These are phyloP conservation scores for Cephus spinipes DNA, from an alignment of 2,888 invertebrate genomes.

Conservation along the genomic window DNA sequence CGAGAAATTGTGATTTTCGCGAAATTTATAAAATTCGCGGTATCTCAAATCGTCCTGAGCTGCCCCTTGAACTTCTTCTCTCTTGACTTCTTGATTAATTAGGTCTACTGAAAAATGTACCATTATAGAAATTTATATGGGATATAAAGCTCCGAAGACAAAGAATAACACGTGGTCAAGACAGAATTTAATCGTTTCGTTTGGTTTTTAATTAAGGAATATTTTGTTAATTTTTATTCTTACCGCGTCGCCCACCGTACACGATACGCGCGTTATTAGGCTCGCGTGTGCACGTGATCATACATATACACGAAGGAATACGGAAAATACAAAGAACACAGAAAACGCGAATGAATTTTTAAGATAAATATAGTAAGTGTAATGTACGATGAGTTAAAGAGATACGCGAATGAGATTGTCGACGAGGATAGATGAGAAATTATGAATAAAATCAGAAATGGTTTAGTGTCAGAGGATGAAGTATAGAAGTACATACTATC, in stretches of 20 bases:
- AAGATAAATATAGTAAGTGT: constrained; percentile 25
- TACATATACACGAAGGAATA: not conserved
- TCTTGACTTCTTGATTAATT: not conserved
- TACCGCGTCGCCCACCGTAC: not conserved
- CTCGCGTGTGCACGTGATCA: not conserved
- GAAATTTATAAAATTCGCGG: not conserved
- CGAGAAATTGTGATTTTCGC: not conserved
- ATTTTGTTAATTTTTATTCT: not conserved
- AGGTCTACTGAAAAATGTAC: not conserved
- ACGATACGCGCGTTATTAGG: not conserved
- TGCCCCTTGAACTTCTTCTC: not conserved
- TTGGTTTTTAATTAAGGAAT: not conserved
- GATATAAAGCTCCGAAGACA: not conserved
- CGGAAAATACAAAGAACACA: not conserved
- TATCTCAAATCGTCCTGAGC: not conserved
- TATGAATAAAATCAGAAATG: not conserved
- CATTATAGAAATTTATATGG: not conserved
- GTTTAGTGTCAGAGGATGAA: not conserved
- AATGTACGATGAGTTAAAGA: constrained; percentile 6
- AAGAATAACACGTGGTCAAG: constrained; percentile 14
- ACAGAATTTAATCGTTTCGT: not conserved
- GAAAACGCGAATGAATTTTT: constrained; percentile 19
- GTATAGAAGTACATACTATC: not conserved
- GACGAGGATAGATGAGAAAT: not conserved
- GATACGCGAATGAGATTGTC: not conserved